These are phyloP conservation scores for Onychorhynchus coronatus DNA, from an alignment of 2,113 vertebrate genomes.

Conservation along the genomic window DNA sequence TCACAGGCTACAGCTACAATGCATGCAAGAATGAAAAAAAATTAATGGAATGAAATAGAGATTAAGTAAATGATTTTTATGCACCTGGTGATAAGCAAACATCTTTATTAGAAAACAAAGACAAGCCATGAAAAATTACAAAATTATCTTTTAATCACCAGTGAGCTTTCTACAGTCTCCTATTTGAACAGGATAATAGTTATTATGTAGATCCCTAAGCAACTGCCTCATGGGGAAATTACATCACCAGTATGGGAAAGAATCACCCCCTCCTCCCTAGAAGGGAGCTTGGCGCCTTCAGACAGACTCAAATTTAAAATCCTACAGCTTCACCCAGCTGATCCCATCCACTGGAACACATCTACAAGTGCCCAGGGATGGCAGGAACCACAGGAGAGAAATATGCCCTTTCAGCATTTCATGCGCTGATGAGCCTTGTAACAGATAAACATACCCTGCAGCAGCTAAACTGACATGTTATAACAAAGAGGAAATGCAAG, in stretches of 20 bases:
- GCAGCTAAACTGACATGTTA: slow-evolving; percentile 81
- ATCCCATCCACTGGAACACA: slow-evolving; percentile 77
- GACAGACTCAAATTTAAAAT: slow-evolving; percentile 61
- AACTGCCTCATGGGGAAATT: slow-evolving; percentile 66
- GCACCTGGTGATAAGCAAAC: slow-evolving; percentile 58
- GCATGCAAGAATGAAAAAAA: background rate
- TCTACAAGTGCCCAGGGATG: slow-evolving; percentile 70
- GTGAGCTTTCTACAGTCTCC: slow-evolving; percentile 42
- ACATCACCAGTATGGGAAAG: slow-evolving; percentile 66
- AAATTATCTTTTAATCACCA: slow-evolving; percentile 67
- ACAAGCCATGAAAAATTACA: slow-evolving; percentile 60
- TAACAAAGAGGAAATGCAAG: slow-evolving; percentile 72
- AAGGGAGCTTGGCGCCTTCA: slow-evolving; percentile 37
- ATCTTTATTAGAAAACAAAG: slow-evolving; percentile 61
- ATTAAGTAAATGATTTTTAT: slow-evolving; percentile 59
- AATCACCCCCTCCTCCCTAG: slow-evolving; percentile 3
- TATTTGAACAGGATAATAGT: slow-evolving; percentile 65
- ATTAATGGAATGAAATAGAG: slow-evolving; percentile 41
- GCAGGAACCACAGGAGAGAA: slow-evolving; percentile 56
- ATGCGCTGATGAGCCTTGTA: slow-evolving; percentile 81
- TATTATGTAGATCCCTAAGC: slow-evolving; percentile 61
- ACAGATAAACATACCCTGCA: slow-evolving; percentile 85
- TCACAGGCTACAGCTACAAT: background rate
- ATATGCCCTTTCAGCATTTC: slow-evolving; percentile 81
- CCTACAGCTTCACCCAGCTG: slow-evolving; percentile 73